Percentiles rank a stretch among this genome's conserved stretches.
Evolutionary conservation across 2,888 invertebrate species (phyloP).

Genomic region (Cheiracanthium punctorium): DNA sequence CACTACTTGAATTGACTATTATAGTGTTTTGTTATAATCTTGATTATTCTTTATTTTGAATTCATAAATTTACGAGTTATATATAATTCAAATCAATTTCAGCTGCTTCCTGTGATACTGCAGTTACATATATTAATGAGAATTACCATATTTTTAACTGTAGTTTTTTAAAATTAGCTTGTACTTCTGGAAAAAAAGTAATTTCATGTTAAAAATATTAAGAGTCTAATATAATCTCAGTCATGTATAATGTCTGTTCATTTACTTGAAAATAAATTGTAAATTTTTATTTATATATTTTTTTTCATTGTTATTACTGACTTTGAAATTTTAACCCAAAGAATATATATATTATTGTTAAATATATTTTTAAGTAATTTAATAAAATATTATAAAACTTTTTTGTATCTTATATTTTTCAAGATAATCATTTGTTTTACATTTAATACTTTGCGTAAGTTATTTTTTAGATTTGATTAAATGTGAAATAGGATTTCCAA

Average conservation of each 20-base stretch:
- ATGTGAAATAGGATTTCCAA: no score
- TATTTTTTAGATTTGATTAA: no score
- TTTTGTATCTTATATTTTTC: not conserved
- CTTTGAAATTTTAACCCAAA: not conserved
- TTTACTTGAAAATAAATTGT: not conserved
- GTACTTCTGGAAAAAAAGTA: not conserved
- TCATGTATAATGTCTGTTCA: not conserved
- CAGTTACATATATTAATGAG: not conserved
- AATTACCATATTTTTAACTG: not conserved
- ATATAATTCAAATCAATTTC: no score
- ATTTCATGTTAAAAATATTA: not conserved
- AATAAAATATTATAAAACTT: not conserved
- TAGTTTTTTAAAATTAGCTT: not conserved
- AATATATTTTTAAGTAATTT: conserved; percentile 6
- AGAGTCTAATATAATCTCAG: not conserved
- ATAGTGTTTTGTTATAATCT: no score
- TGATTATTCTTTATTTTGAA: no score
- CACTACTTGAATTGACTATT: no score
- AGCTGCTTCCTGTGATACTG: not conserved
- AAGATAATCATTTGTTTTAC: no score
- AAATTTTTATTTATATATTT: not conserved
- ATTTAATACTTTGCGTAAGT: no score
- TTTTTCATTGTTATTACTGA: not conserved
- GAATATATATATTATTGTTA: conserved; percentile 3
- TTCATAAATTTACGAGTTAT: no score